Evolutionary conservation across 2,888 invertebrate species (phyloP).

Genomic region (Drosophila buzzatii): DNA sequence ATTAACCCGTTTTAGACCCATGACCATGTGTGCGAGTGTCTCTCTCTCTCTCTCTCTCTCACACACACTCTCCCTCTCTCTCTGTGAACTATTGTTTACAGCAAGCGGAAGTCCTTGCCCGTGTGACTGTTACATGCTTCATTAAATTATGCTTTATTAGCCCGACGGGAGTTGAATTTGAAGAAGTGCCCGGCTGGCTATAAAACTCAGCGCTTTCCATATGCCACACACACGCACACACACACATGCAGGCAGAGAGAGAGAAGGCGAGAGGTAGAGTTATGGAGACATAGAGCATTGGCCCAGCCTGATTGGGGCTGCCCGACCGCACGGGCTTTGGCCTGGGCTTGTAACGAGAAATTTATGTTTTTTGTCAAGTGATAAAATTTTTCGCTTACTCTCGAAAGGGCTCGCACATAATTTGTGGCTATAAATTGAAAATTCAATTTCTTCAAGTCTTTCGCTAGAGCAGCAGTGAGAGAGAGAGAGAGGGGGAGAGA

Average conservation of each 20-base stretch:
- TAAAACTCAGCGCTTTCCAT: slow-evolving; percentile 63
- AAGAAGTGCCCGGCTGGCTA: slow-evolving; percentile 67
- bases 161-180: slow-evolving; percentile 82
- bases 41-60: no score
- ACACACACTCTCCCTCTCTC: background rate
- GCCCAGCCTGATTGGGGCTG: slow-evolving; percentile 37
- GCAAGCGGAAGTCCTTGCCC: slow-evolving; percentile 77
- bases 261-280: background rate
- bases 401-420: slow-evolving; percentile 56
- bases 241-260: background rate
- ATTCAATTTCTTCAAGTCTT: slow-evolving; percentile 77
- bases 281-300: background rate
- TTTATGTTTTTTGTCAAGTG: slow-evolving; percentile 83
- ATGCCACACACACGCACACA: slow-evolving; percentile 39
- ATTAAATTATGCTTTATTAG: slow-evolving; percentile 84
- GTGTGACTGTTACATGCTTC: slow-evolving; percentile 74
- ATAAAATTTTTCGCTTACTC: slow-evolving; percentile 80
- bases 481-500: background rate
- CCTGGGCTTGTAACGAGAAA: slow-evolving; percentile 61
- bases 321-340: background rate
- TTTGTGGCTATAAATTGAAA: slow-evolving; percentile 81
- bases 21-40: slow-evolving; percentile 43
- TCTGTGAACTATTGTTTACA: slow-evolving; percentile 81
- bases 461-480: slow-evolving; percentile 4
- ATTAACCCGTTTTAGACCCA: slow-evolving; percentile 64